Conservation (phyloP, 2,113 vertebrate species). For the Semnornis frantzii region DNA sequence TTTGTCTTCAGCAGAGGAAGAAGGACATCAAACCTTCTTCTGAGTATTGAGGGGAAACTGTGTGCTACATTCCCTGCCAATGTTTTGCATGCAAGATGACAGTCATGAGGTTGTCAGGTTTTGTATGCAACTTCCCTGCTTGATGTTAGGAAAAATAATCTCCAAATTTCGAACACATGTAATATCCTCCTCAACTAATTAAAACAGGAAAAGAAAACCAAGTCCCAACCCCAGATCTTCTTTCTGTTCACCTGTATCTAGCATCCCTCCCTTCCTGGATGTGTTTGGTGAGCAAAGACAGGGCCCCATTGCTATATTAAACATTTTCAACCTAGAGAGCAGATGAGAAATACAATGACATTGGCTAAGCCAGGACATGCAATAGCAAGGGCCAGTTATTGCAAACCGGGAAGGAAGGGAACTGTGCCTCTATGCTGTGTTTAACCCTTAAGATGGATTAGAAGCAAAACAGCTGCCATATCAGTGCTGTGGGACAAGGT, state of each 20-base stretch:
- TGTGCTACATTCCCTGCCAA: not conserved
- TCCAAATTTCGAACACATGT: not conserved
- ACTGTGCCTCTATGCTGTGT: not conserved
- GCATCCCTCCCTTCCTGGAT: not conserved
- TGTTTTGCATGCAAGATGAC: not conserved
- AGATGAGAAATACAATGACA: not conserved
- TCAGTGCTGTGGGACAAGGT: not conserved
- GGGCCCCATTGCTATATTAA: not conserved
- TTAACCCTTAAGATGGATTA: not conserved
- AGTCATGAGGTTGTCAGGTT: not conserved
- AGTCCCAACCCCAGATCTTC: not conserved
- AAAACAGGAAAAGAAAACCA: not conserved
- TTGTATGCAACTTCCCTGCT: not conserved
- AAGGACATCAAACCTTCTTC: not conserved
- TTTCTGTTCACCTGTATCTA: not conserved
- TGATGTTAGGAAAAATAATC: not conserved
- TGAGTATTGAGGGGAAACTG: not conserved
- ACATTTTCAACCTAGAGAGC: not conserved
- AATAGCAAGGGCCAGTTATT: not conserved
- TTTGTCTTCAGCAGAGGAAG: not conserved
- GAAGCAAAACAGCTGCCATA: not conserved
- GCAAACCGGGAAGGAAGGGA: not conserved
- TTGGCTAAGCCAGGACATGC: not conserved
- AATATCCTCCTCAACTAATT: not conserved
- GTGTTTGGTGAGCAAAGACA: not conserved